These are phyloP conservation scores for Craterocephalus amniculus DNA, from an alignment of 2,797 vertebrate species.

Conservation along the genomic window DNA sequence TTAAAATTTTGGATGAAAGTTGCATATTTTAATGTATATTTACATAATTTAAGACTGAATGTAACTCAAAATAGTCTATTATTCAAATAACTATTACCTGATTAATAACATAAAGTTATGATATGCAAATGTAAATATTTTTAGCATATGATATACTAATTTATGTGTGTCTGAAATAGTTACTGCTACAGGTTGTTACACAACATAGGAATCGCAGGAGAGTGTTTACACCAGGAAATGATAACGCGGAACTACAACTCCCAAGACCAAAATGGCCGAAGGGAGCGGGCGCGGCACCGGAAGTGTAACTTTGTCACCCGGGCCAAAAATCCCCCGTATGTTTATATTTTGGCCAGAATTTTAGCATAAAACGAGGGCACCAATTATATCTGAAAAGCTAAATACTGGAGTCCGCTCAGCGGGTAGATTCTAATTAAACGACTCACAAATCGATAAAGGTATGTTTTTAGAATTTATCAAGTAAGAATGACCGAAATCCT, in stretches of 20 bases:
- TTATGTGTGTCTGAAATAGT: neutral
- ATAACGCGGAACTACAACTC: conserved; percentile 28
- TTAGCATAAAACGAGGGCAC: conserved; percentile 11
- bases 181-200: neutral
- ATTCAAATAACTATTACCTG: neutral
- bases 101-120: too few relatives aligned
- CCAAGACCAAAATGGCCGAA: conserved; percentile 30
- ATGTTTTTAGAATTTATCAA: conserved; percentile 23
- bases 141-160: neutral
- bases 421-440: conserved; percentile 47
- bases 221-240: neutral
- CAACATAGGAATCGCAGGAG: too few relatives aligned
- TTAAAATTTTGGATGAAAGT: too few relatives aligned
- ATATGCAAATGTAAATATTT: too few relatives aligned
- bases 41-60: neutral
- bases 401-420: neutral
- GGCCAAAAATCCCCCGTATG: conserved; percentile 33
- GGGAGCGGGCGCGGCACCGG: conserved; percentile 10
- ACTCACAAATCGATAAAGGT: conserved; percentile 67
- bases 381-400: neutral
- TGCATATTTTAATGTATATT: too few relatives aligned
- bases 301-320: conserved; percentile 38
- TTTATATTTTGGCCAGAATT: conserved; percentile 58
- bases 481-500: neutral
- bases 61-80: neutral